Evolutionary conservation across 1,140 invertebrate genomes (phyloP).

Genomic region (Papilio machaon): DNA sequence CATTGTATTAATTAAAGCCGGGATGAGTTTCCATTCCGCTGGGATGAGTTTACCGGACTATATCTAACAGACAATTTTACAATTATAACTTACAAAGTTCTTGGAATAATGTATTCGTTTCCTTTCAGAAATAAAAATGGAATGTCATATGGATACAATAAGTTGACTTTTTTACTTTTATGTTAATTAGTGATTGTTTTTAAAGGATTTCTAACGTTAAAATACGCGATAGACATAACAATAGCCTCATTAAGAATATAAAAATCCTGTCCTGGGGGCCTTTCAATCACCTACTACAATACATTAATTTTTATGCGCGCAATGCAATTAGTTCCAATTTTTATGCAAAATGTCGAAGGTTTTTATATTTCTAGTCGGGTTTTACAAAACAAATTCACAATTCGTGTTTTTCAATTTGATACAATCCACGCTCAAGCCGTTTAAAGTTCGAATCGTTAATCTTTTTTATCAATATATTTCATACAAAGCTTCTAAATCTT

Average conservation of each 20-base stretch:
- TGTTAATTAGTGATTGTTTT: no score
- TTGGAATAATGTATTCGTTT: neutral
- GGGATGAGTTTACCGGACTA: neutral
- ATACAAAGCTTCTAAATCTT: conserved; percentile 23
- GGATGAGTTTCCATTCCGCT: conserved; percentile 16
- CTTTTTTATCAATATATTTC: conserved; percentile 10
- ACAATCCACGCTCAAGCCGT: neutral
- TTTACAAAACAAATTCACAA: no score
- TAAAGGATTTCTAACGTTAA: no score
- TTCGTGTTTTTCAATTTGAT: conserved; percentile 10
- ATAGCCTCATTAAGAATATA: no score
- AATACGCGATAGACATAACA: no score
- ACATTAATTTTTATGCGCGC: no score
- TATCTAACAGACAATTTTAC: conserved; percentile 14
- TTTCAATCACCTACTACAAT: no score
- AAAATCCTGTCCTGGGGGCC: no score
- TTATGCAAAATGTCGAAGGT: no score
- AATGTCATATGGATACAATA: neutral
- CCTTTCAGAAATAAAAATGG: neutral
- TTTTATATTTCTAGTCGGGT: no score
- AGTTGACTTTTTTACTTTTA: neutral
- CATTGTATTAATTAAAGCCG: conserved; percentile 20
- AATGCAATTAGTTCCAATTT: no score
- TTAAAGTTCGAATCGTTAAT: conserved; percentile 5
- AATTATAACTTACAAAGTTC: neutral